Evolutionary conservation across 2,797 vertebrate species (phyloP).

Genomic region (Aldrovandia affinis): DNA sequence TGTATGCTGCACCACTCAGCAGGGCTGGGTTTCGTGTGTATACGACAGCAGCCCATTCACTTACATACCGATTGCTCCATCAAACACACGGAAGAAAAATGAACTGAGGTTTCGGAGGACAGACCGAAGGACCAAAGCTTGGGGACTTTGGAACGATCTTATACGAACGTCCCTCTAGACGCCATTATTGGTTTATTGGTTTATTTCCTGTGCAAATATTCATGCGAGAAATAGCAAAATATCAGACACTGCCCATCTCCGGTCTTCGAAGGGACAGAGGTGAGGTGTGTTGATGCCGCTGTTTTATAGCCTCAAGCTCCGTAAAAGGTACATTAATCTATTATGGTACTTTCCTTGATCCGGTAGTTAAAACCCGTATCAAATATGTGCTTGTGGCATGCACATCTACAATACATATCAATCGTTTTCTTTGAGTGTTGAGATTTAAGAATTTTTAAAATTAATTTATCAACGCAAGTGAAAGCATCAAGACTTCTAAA

Average conservation of each 20-base stretch:
- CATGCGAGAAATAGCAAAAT: background rate
- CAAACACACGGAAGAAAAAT: conserved; percentile 22
- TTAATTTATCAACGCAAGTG: background rate
- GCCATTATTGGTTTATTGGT: background rate
- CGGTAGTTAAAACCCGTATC: background rate
- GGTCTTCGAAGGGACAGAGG: background rate
- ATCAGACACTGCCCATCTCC: background rate
- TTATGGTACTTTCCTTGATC: background rate
- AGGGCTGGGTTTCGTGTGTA: conserved; percentile 40
- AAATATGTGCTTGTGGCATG: background rate
- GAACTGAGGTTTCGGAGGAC: conserved; percentile 10
- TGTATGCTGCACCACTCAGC: conserved; percentile 50
- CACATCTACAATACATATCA: background rate
- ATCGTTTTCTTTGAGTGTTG: background rate
- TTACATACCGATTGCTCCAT: conserved; percentile 29
- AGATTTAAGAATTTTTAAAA: background rate
- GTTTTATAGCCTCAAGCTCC: conserved; percentile 6
- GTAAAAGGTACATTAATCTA: background rate
- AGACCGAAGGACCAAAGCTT: background rate
- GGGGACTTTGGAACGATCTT: background rate
- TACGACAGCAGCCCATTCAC: conserved; percentile 29
- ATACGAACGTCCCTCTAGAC: background rate
- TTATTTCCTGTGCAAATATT: background rate
- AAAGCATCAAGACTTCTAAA: background rate
- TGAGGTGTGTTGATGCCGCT: background rate